Percentiles rank a stretch among this genome's conserved stretches.
These are phyloP conservation scores for Pteria penguin DNA, from an alignment of 2,888 invertebrate genomes.

Conservation along the genomic window DNA sequence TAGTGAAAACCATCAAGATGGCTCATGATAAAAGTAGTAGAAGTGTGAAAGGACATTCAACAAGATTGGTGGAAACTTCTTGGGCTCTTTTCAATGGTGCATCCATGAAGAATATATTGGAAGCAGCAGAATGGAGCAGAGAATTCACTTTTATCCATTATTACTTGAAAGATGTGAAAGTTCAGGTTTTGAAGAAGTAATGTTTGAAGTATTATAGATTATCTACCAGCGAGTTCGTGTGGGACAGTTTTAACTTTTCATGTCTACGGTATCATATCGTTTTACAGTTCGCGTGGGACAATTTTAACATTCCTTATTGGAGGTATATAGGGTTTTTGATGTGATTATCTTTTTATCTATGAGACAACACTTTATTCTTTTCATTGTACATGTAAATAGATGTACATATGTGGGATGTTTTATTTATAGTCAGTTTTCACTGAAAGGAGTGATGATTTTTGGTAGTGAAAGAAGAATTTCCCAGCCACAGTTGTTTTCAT, in stretches of 20 bases:
- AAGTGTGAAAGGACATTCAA: too few relatives aligned
- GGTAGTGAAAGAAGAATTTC: too few relatives aligned
- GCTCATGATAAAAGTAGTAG: background rate
- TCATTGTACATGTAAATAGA: background rate
- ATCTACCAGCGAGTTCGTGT: background rate
- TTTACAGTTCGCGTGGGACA: too few relatives aligned
- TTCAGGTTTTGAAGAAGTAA: constrained; percentile 1
- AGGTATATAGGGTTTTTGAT: too few relatives aligned
- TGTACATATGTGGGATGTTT: too few relatives aligned
- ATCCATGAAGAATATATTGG: constrained; percentile 21
- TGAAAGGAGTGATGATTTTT: too few relatives aligned
- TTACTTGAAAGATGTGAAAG: constrained; percentile 22
- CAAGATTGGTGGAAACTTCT: background rate
- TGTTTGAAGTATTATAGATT: background rate
- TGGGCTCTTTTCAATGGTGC: constrained; percentile 30
- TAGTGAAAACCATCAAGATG: background rate
- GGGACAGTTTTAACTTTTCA: background rate
- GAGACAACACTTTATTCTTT: too few relatives aligned
- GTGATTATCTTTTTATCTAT: too few relatives aligned
- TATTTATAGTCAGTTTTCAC: too few relatives aligned
- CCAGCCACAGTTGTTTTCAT: too few relatives aligned
- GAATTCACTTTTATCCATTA: constrained; percentile 30
- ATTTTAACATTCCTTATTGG: too few relatives aligned
- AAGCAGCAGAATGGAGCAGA: constrained; percentile 40
- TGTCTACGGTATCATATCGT: too few relatives aligned